Conservation (phyloP, 2,888 invertebrate genomes). For the Parochlus steinenii region DNA sequence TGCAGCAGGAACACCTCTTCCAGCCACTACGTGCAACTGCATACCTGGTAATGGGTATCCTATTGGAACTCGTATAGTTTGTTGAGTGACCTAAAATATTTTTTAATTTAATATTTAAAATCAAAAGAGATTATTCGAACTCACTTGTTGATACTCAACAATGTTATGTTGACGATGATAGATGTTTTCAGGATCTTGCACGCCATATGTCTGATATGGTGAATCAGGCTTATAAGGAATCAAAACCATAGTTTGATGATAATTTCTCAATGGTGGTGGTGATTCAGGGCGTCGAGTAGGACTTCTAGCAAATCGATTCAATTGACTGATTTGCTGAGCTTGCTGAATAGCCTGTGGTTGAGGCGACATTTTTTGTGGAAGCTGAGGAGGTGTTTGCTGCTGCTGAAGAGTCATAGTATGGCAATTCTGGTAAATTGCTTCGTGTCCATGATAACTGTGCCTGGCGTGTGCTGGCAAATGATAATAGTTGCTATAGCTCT, state of each 20-base stretch:
- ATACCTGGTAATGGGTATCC: slow-evolving; percentile 32
- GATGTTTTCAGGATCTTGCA: slow-evolving; percentile 20
- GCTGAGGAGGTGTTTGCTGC: slow-evolving; percentile 18
- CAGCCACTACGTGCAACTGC: slow-evolving; percentile 32
- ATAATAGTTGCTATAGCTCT: slow-evolving; percentile 22
- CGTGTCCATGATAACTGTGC: slow-evolving; percentile 27
- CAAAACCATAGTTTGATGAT: slow-evolving; percentile 50
- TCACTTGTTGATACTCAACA: slow-evolving; percentile 30
- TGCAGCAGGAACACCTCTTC: slow-evolving; percentile 19
- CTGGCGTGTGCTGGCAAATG: slow-evolving; percentile 26
- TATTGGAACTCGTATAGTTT: slow-evolving; percentile 33
- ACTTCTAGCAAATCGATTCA: slow-evolving; percentile 29
- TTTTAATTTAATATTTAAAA: slow-evolving; percentile 4
- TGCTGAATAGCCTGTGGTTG: slow-evolving; percentile 11
- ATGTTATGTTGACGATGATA: slow-evolving; percentile 27
- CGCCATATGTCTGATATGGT: slow-evolving; percentile 25
- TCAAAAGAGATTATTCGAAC: neutral
- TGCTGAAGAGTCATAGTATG: slow-evolving; percentile 21
- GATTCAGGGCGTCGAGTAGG: slow-evolving; percentile 42
- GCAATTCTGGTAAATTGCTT: slow-evolving; percentile 28
- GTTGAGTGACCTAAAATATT: slow-evolving; percentile 27
- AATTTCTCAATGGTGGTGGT: slow-evolving; percentile 49
- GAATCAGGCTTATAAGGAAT: slow-evolving; percentile 43
- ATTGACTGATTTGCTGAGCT: slow-evolving; percentile 10
- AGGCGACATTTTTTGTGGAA: slow-evolving; percentile 10